Base-by-base conservation (phyloP, 2,113 vertebrate genomes). In the Struthidea cinerea region DNA sequence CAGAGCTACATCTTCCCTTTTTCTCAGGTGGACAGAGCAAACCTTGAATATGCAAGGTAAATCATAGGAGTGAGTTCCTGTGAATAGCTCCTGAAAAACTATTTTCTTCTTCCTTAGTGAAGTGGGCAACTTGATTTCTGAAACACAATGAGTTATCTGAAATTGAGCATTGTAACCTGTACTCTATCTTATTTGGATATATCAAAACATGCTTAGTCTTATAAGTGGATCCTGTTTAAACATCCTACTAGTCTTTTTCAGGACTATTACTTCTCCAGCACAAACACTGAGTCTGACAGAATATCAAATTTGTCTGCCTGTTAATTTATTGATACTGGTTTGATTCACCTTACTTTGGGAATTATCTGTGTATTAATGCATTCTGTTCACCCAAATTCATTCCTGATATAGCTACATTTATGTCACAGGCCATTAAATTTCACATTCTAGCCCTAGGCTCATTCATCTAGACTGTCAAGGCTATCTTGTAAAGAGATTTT, bases 401-500 rank as follows among this genome's bases (percentile, higher is more conserved):
- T 69, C 80, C 81, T 74, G 70, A 69, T 32, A 24, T 80, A 87
- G 84, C 50, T 77, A 49, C 49, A 79, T 95, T 88, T 89, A 61
- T 77, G 84, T 89, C 80, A 92, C 2, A 30, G 92, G 33, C 75
- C 74, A 96, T 96, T 95, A 92, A 55, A 77, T 92, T 92, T 94
- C 68, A 47, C 71, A 92, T 71, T 90, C 35, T 76, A 92, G 37
- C 64, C 52, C 41, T 52, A 44, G 70, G 71, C 52, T 92, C 32
- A 74, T 94, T 95, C 76, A 95, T 88, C 67, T 91, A 52, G 73
- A 83, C 73, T 91, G 90, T 89, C 95, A 95, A 60, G 27, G 55
- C 44, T 87, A 71, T 60, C 42, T 12, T 79, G 32, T 57, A 64
- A 80, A 81, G 53, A 49, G 8, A 41, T 44, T 69, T 93, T 95